These are phyloP conservation scores for Planiliza haematocheilus DNA, from an alignment of 2,113 vertebrate genomes.

Conservation along the genomic window DNA sequence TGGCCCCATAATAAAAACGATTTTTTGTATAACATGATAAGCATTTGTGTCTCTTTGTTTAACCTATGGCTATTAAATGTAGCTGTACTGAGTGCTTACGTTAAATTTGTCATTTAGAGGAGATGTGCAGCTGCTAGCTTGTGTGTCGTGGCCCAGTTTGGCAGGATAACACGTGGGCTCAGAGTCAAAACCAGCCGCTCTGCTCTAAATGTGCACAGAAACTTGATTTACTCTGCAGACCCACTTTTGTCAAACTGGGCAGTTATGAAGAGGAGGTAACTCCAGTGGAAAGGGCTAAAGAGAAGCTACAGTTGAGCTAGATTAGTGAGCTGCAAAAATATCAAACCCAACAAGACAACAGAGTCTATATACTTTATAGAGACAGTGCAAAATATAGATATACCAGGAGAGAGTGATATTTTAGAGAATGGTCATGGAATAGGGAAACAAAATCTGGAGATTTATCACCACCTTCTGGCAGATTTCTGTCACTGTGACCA, in stretches of 20 bases:
- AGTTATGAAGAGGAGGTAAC: constrained; percentile 71
- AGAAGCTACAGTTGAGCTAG: constrained; percentile 8
- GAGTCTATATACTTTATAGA: not conserved
- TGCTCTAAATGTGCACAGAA: not conserved
- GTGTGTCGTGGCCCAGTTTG: too few relatives aligned
- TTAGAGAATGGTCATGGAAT: not conserved
- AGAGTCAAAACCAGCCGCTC: too few relatives aligned
- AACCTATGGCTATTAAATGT: too few relatives aligned
- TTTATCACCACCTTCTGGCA: not conserved
- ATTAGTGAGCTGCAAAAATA: constrained; percentile 47
- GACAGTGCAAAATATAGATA: too few relatives aligned
- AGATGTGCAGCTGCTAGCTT: too few relatives aligned
- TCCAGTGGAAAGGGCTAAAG: constrained; percentile 34
- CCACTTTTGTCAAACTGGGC: constrained; percentile 39
- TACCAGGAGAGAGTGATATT: not conserved
- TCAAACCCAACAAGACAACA: constrained; percentile 25
- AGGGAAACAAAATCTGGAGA: not conserved
- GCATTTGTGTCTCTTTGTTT: too few relatives aligned
- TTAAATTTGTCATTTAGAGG: too few relatives aligned
- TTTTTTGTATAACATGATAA: too few relatives aligned
- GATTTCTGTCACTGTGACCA: not conserved
- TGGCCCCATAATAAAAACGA: too few relatives aligned
- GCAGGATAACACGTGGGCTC: too few relatives aligned
- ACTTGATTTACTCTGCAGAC: not conserved
- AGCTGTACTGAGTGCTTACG: too few relatives aligned